These are phyloP conservation scores for Tenebrosternarchus preto DNA, from an alignment of 2,113 vertebrate genomes.

Conservation along the genomic window DNA sequence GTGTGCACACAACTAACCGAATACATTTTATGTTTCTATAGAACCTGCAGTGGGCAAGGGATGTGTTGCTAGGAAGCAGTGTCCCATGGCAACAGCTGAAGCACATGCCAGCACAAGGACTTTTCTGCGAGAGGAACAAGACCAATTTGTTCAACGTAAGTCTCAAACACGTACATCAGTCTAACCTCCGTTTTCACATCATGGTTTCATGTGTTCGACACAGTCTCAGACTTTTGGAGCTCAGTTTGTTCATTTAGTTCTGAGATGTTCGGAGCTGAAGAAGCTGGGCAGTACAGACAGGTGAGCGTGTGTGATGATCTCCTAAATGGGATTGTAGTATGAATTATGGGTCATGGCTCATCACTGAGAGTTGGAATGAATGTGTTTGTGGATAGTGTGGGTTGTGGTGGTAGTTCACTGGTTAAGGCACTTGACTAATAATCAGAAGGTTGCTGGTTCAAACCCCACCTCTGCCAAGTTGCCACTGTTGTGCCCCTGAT, in stretches of 20 bases:
- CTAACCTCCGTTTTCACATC: not conserved
- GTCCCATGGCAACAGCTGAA: slow-evolving; percentile 98
- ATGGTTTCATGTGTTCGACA: not conserved
- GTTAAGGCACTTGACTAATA: too few species aligned
- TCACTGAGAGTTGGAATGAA: not conserved
- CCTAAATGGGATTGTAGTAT: too few species aligned
- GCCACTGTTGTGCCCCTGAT: too few species aligned
- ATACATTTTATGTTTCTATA: slow-evolving; percentile 73
- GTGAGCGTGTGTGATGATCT: too few species aligned
- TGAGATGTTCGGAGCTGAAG: too few species aligned
- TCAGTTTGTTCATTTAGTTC: not conserved
- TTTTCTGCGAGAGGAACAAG: slow-evolving; percentile 99
- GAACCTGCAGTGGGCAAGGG: slow-evolving; percentile 98
- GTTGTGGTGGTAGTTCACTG: not conserved
- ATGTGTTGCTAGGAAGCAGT: slow-evolving; percentile 98
- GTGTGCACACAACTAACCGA: slow-evolving; percentile 41
- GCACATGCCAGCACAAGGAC: slow-evolving; percentile 99
- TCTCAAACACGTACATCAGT: slow-evolving; percentile 49
- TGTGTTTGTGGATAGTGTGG: not conserved
- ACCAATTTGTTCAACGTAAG: slow-evolving; percentile 99
- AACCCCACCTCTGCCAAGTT: too few species aligned
- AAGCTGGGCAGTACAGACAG: too few species aligned
- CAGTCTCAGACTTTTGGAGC: not conserved
- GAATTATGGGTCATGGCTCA: not conserved
- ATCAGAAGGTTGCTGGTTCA: too few species aligned